Base-by-base conservation (phyloP, 2,113 vertebrate genomes). In the Hiodon tergisus region DNA sequence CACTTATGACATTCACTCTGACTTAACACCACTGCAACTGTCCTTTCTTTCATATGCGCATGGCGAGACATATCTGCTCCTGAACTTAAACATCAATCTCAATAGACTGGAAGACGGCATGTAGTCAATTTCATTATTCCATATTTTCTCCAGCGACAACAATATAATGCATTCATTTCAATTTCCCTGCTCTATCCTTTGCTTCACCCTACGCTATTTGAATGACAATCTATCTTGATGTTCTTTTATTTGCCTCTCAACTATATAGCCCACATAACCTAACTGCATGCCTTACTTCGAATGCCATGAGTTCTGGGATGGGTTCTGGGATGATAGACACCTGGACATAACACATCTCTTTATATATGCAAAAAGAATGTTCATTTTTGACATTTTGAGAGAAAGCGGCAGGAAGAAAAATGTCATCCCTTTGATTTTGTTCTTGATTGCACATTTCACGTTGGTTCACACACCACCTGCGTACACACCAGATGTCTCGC, bases 361-460 rank as follows among this genome's bases (percentile, higher is more conserved):
- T 77, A 86, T 83, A 50, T 81, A 85, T 87, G 86, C 87, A 85
- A 75, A 81, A 72, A 75, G 79, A 85, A 83, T 78, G 83, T 67
- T 80, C 73, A 72, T 72, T 54, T 52, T 60, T 84, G 81, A 83
- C 86, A 82, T 86, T 83, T 82, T 75, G 67, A 81, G 67, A 78
- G 81, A 83, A 81, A 81, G 72, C 58, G 69, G 62, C 55, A 11
- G 70, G 60, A 62, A 14, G 70, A 78, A 62, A 72, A 82, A 82
- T 83, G 80, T 82, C 79, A 79, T 81, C 78, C 75, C 65, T 81
- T 81, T 76, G 76, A 87, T 85, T 71, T 82, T 31, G 78, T 69
- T 70, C 81, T 60, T 85, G 88, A 88, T 88, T 89, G 84, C 82
- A 85, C 81, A 88, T 88, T 88, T 84, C 77, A 70, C 54, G 58